These are phyloP conservation scores for Indri indri DNA, from an alignment of 2,113 vertebrate genomes.

Conservation along the genomic window DNA sequence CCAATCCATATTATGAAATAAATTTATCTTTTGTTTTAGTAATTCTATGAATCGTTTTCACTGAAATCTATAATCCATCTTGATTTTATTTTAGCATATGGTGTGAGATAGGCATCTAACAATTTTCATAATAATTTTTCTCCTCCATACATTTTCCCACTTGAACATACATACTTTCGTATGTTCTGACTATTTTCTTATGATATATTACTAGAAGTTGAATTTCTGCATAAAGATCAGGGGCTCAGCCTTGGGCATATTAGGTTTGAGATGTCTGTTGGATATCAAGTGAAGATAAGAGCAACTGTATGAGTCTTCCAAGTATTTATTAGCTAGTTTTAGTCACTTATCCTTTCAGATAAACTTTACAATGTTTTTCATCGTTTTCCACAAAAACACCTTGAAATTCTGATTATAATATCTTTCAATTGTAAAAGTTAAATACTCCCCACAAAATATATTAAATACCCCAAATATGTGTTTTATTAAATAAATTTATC, in stretches of 20 bases:
- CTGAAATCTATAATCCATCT: background rate
- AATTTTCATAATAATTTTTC: background rate
- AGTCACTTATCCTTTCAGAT: background rate
- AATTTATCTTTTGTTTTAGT: background rate
- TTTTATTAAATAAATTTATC: background rate
- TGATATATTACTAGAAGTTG: background rate
- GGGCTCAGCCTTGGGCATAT: background rate
- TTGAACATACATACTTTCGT: background rate
- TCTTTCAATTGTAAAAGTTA: background rate
- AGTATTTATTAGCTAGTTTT: background rate
- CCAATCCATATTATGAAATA: background rate
- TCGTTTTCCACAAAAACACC: background rate
- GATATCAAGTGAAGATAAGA: background rate
- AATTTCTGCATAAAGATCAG: background rate
- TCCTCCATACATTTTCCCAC: background rate
- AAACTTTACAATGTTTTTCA: background rate
- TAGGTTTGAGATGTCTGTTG: background rate
- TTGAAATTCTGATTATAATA: background rate
- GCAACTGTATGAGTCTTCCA: background rate
- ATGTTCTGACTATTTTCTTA: background rate
- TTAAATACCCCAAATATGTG: background rate
- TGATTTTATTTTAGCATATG: background rate
- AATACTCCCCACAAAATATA: background rate
- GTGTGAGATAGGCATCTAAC: background rate
- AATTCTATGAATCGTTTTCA: background rate